Evolutionary conservation across 2,113 vertebrate genomes (phyloP), one percentile per base, ranked within the genome.

Genomic region (Danio rerio): DNA sequence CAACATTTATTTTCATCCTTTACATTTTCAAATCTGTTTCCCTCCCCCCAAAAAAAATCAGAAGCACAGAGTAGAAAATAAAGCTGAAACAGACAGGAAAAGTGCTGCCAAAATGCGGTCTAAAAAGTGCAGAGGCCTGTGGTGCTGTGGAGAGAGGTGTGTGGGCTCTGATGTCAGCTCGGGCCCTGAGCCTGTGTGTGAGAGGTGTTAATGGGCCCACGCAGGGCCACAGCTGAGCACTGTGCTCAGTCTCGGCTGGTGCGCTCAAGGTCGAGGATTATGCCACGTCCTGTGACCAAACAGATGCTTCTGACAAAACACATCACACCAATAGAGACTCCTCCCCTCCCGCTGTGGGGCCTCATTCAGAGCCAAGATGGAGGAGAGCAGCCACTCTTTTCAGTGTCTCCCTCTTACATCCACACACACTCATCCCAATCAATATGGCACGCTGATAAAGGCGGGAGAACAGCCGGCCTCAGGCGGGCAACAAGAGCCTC

Each of bases 261-360:
- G 76, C 58, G 45, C 63, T 86, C 72, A 61, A 81, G 85, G 85
- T 88, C 56, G 74, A 83, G 74, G 86, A 88, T 87, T 87, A 86
- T 63, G 43, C 85, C 58, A 83, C 83, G 80, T 83, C 85, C 68
- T 86, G 87, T 84, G 81, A 83, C 81, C 81, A 82, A 84, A 86
- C 86, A 86, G 86, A 88, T 87, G 81, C 83, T 86, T 74, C 49
- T 85, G 83, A 87, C 88, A 87, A 89, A 88, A 89, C 84, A 77
- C 80, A 78, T 85, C 84, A 76, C 84, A 86, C 86, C 56, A 81
- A 89, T 80, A 62, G 70, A 82, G 62, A 81, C 43, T 74, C 73
- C 69, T 74, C 72, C 83, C 73, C 83, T 69, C 63, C 75, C 58
- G 65, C 82, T 78, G 59, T 55, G 77, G 49, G 77, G 76, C 65